phyloP scores from a whole-genome alignment of 37 sponge, comb jelly and placozoan genomes.

The Crambe crambe region DNA sequence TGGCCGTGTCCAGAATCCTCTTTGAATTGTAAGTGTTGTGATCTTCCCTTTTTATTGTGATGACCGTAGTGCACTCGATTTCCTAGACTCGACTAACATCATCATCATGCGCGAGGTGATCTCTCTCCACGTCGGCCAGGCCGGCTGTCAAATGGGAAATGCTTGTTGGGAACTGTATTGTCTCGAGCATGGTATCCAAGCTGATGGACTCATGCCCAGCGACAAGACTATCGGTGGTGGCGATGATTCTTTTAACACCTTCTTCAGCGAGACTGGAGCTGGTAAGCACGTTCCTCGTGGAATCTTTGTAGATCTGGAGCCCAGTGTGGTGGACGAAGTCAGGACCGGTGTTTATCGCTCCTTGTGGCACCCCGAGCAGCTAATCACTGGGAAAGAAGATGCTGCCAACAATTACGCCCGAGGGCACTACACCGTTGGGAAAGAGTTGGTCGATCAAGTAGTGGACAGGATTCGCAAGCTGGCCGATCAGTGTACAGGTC shows the following conservation, averaged over 20 bases:
- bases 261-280: slow-evolving; percentile 90
- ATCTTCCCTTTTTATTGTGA: neutral
- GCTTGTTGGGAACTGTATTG: slow-evolving; percentile 89
- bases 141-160: slow-evolving; percentile 86
- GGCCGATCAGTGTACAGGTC: slow-evolving; percentile 89
- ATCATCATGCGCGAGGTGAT: slow-evolving; percentile 78
- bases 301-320: slow-evolving; percentile 90
- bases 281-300: slow-evolving; percentile 94
- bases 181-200: slow-evolving; percentile 86
- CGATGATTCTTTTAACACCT: slow-evolving; percentile 94
- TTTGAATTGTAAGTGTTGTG: neutral
- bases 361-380: slow-evolving; percentile 95
- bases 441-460: slow-evolving; percentile 77
- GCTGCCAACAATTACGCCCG: slow-evolving; percentile 99
- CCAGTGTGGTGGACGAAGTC: slow-evolving; percentile 84
- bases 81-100: too few species aligned
- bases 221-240: slow-evolving; percentile 72
- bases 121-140: slow-evolving; percentile 92
- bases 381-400: slow-evolving; percentile 97
- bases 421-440: slow-evolving; percentile 97
- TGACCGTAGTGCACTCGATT: too few species aligned
- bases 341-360: slow-evolving; percentile 90
- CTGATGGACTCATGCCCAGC: slow-evolving; percentile 61
- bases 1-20: neutral
- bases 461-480: slow-evolving; percentile 91